These are phyloP conservation scores for Carollia perspicillata DNA, from an alignment of 2,113 vertebrate genomes.

Conservation along the genomic window DNA sequence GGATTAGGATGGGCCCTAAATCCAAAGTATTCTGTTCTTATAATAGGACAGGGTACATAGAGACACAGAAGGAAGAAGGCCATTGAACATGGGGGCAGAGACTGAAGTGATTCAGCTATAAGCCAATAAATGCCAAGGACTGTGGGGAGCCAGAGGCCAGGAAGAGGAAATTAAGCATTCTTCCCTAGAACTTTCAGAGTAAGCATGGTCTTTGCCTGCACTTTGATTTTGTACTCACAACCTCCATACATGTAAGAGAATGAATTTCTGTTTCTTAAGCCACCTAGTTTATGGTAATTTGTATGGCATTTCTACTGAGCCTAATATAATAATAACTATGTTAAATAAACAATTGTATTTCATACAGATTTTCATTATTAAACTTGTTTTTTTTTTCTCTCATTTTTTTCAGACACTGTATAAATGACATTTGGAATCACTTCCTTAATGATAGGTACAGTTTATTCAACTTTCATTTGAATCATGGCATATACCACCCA, in stretches of 20 bases:
- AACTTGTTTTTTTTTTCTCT: background rate
- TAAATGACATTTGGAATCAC: background rate
- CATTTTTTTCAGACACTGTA: background rate
- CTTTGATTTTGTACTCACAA: background rate
- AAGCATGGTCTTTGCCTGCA: background rate
- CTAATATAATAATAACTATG: background rate
- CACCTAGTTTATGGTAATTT: background rate
- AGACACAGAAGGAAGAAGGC: background rate
- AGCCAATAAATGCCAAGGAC: background rate
- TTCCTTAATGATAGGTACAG: background rate
- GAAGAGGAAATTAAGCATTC: background rate
- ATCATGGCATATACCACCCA: background rate
- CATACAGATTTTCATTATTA: background rate
- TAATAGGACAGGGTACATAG: background rate
- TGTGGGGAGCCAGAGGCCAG: background rate
- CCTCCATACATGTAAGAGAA: background rate
- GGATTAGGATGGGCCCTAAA: background rate
- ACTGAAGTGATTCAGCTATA: background rate
- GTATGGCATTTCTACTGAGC: background rate
- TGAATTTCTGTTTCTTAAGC: background rate
- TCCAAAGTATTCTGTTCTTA: background rate
- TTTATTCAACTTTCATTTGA: background rate
- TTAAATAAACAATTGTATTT: background rate
- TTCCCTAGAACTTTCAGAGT: background rate
- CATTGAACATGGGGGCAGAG: background rate